These are phyloP conservation scores for Vannuccia rotundouncinata DNA, from an alignment of 2,888 invertebrate genomes.

Conservation along the genomic window DNA sequence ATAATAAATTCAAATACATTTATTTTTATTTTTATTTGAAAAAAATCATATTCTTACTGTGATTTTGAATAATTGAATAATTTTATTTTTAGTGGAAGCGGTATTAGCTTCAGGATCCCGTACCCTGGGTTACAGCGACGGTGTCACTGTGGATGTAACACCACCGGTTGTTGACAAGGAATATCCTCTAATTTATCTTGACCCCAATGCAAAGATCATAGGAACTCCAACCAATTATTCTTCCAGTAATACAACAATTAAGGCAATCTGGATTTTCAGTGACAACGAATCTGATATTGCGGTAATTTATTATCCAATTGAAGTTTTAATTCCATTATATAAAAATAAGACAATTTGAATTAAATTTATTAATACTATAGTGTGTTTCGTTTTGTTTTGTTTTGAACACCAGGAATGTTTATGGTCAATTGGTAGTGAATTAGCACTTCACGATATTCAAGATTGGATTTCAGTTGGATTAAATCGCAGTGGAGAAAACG, in stretches of 20 bases:
- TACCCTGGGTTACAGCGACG: conserved; percentile 41
- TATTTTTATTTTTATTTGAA: too few relatives aligned
- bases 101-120: conserved; percentile 43
- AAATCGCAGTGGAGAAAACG: conserved; percentile 43
- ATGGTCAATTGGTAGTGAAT: conserved; percentile 45
- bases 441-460: conserved; percentile 44
- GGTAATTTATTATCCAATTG: conserved; percentile 40
- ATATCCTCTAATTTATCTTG: not conserved
- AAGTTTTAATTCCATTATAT: not conserved
- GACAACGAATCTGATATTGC: conserved; percentile 44
- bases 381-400: not conserved
- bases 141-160: conserved; percentile 42
- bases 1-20: too few relatives aligned
- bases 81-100: conserved; percentile 44
- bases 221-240: not conserved
- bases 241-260: conserved; percentile 34
- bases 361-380: not conserved
- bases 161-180: conserved; percentile 15
- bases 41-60: too few relatives aligned
- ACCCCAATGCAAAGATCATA: not conserved
- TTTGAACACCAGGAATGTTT: conserved; percentile 42
- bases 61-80: too few relatives aligned
- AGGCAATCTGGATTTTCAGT: conserved; percentile 43
- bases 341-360: not conserved
- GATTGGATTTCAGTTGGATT: conserved; percentile 42